These are phyloP conservation scores for Spodoptera exigua DNA, from an alignment of 2,888 invertebrate species.

Conservation along the genomic window DNA sequence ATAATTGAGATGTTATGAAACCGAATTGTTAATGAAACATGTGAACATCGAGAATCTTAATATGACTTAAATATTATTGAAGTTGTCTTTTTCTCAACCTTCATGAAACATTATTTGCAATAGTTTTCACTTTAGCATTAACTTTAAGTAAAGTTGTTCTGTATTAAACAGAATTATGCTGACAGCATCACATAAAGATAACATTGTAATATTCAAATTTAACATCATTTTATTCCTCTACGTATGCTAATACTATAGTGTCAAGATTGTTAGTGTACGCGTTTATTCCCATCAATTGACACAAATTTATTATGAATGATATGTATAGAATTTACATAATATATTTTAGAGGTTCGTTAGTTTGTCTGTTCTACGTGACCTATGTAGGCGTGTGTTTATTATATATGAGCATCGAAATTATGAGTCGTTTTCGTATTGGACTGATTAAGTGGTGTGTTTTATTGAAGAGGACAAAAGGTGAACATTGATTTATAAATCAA, in stretches of 20 bases:
- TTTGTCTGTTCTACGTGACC: constrained; percentile 46
- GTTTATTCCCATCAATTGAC: constrained; percentile 61
- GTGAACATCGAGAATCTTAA: too few species aligned
- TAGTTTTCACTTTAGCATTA: too few species aligned
- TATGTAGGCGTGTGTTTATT: constrained; percentile 49
- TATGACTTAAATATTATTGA: too few species aligned
- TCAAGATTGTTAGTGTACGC: constrained; percentile 56
- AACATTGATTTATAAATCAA: constrained; percentile 28
- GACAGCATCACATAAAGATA: not conserved
- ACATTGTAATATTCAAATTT: constrained; percentile 21
- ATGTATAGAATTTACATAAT: constrained; percentile 44
- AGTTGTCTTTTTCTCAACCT: too few species aligned
- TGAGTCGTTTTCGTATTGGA: constrained; percentile 25
- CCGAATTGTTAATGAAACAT: too few species aligned
- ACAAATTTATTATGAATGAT: constrained; percentile 52
- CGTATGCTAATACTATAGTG: constrained; percentile 50
- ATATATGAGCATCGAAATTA: constrained; percentile 34
- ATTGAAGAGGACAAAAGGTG: constrained; percentile 34
- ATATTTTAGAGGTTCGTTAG: constrained; percentile 64
- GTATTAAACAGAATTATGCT: constrained; percentile 1
- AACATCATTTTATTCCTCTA: constrained; percentile 28
- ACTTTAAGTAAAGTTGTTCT: too few species aligned
- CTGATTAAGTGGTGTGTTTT: constrained; percentile 42
- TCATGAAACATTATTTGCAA: too few species aligned
- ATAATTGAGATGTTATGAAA: too few species aligned